phyloP scores from a whole-genome alignment of 1,140 invertebrate species.

The Diprion similis region DNA sequence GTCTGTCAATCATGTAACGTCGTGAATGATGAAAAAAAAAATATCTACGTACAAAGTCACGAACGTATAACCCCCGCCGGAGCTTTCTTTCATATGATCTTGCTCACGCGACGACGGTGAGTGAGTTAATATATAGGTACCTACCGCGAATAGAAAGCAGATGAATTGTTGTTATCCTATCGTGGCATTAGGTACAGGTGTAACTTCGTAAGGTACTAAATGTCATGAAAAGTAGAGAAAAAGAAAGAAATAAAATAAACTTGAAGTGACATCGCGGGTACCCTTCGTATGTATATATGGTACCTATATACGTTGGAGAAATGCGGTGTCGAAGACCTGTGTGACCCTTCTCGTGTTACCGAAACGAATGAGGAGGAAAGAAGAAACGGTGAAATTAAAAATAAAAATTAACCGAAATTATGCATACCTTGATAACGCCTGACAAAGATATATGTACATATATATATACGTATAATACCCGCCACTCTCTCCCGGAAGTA shows the following conservation, averaged over 20 bases:
- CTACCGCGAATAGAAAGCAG: conserved; percentile 4
- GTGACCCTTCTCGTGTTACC: background rate
- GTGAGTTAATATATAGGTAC: background rate
- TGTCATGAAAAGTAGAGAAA: too few species aligned
- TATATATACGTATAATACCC: background rate
- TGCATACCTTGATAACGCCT: background rate
- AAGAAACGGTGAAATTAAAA: background rate
- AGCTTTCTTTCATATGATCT: background rate
- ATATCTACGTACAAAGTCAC: too few species aligned
- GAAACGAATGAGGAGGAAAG: background rate
- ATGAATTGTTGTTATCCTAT: conserved; percentile 1
- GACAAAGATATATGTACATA: background rate
- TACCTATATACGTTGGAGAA: too few species aligned
- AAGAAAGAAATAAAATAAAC: background rate
- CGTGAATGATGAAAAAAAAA: background rate
- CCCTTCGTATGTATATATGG: too few species aligned
- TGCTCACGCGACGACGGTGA: background rate
- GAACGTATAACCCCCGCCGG: too few species aligned
- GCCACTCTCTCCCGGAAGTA: conserved; percentile 1
- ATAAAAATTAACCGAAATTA: too few species aligned
- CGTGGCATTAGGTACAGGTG: background rate
- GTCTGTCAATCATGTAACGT: background rate
- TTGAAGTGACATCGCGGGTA: background rate
- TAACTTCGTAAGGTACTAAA: background rate
- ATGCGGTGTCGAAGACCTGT: background rate